phyloP scores from a whole-genome alignment of 1,140 invertebrate genomes.

The Neodiprion lecontei region DNA sequence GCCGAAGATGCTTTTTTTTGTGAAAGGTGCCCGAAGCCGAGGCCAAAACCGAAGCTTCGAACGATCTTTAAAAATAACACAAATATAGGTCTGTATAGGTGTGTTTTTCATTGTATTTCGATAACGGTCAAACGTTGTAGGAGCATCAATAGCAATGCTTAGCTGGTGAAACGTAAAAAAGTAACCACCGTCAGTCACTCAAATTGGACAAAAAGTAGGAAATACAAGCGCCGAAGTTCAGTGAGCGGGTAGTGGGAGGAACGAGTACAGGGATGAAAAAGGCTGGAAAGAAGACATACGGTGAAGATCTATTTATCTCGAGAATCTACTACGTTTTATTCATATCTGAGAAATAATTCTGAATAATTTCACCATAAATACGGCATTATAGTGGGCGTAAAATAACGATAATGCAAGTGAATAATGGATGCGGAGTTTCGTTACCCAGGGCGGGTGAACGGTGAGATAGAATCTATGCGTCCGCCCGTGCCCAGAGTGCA shows the following conservation, averaged over 20 bases:
- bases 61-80: too few relatives aligned
- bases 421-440: conserved; percentile 59
- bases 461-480: conserved; percentile 57
- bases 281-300: background rate
- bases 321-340: conserved; percentile 43
- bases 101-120: too few relatives aligned
- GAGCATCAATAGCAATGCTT: too few relatives aligned
- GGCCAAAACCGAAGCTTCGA: too few relatives aligned
- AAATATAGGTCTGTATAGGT: too few relatives aligned
- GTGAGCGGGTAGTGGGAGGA: background rate
- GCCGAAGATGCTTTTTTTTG: too few relatives aligned
- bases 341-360: conserved; percentile 56
- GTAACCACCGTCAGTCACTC: too few relatives aligned
- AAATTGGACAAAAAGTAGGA: too few relatives aligned
- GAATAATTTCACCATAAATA: conserved; percentile 60
- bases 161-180: too few relatives aligned
- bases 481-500: conserved; percentile 17
- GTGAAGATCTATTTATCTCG: conserved; percentile 23
- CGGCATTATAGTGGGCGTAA: conserved; percentile 53
- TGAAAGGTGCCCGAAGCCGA: too few relatives aligned
- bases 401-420: conserved; percentile 62
- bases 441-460: conserved; percentile 55
- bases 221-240: too few relatives aligned
- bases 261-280: background rate
- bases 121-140: too few relatives aligned